phyloP scores from a whole-genome alignment of 2,888 invertebrate species.

The Rugalucina vietnamica region DNA sequence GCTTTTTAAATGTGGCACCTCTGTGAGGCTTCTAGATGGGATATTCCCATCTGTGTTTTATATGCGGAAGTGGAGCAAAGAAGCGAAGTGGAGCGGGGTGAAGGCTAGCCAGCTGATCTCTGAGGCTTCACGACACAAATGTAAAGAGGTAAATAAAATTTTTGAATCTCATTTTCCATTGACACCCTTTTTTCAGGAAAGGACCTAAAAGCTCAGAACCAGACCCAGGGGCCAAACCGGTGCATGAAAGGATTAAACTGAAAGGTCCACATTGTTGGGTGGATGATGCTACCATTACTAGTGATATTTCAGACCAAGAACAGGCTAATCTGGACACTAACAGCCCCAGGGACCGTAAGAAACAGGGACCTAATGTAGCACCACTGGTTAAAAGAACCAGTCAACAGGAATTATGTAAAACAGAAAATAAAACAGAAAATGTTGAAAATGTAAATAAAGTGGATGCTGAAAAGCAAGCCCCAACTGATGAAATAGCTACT shows the following conservation, averaged over 20 bases:
- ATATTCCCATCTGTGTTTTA: too few relatives aligned
- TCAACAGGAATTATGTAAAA: background rate
- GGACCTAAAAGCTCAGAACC: constrained; percentile 25
- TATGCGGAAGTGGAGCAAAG: too few relatives aligned
- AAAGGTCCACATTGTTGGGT: constrained; percentile 75
- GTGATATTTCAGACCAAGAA: constrained; percentile 59
- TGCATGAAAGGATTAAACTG: constrained; percentile 55
- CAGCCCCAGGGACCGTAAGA: background rate
- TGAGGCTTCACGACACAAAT: too few relatives aligned
- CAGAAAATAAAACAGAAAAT: background rate
- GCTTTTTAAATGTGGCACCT: too few relatives aligned
- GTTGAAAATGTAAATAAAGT: background rate
- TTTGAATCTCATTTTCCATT: too few relatives aligned
- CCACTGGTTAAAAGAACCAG: background rate
- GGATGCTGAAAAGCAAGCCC: background rate
- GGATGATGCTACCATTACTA: constrained; percentile 74
- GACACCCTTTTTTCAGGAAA: background rate
- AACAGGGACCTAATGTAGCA: background rate
- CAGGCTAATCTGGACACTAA: background rate
- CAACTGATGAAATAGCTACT: background rate
- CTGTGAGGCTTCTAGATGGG: too few relatives aligned
- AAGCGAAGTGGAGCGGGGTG: too few relatives aligned
- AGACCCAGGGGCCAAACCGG: constrained; percentile 55
- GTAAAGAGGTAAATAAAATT: too few relatives aligned
- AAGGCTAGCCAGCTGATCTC: too few relatives aligned